Evolutionary conservation across 2,113 vertebrate genomes (phyloP), one percentile per base, ranked within the genome.

Genomic region (Tricholaema leucomelas): DNA sequence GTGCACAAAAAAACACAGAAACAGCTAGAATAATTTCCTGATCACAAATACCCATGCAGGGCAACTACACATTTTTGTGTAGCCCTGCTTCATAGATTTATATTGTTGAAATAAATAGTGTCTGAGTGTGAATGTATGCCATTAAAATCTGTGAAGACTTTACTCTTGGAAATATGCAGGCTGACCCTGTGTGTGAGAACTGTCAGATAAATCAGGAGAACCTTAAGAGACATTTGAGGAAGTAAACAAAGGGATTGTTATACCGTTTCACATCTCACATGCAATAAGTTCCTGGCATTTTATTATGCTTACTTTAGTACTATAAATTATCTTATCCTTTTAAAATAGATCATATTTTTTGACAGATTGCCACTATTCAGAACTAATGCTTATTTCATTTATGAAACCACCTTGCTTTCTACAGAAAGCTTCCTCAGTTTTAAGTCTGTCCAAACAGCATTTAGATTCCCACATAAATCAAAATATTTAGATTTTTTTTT

Each of bases 401-500:
- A 92, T 85, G 64, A 93, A 88, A 87, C 5, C 14, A 74, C 44
- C 71, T 54, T 84, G 16, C 73, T 90, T 85, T 79, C 63, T 87
- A 38, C 63, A 88, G 69, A 94, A 87, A 92, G 17, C 35, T 88
- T 85, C 75, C 60, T 90, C 65, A 38, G 61, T 72, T 86, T 91
- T 78, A 93, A 91, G 36, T 33, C 66, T 84, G 35, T 78, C 70
- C 80, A 94, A 86, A 79, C 16, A 75, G 33, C 56, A 88, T 63
- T 88, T 60, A 88, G 40, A 58, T 25, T 91, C 35, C 48, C 69
- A 73, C 16, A 65, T 9, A 84, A 56, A 72, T 40, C 28, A 88
- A 90, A 88, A 92, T 91, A 93, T 90, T 88, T 58, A 69, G 52
- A 90, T 75, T 52, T 50, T 56, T 86, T 56, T 86, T 95, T 87